Conservation (phyloP, 2,113 vertebrate species). For the Crotalus viridis region DNA sequence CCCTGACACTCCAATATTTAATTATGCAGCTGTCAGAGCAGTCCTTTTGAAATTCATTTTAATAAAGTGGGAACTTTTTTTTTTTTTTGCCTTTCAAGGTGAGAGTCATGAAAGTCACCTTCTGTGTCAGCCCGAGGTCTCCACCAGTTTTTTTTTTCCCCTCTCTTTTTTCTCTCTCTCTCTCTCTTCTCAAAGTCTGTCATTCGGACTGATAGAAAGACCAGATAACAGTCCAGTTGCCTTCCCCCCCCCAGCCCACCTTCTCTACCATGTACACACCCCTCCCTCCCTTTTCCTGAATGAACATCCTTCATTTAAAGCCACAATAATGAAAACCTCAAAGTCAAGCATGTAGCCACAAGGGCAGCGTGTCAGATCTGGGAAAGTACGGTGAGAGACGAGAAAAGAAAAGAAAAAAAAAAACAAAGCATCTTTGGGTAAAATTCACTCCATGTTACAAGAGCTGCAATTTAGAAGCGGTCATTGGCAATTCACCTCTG, state of each 20-base stretch:
- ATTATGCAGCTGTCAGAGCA: constrained; percentile 99
- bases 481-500: constrained; percentile 58
- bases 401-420: background rate
- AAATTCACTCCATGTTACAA: constrained; percentile 60
- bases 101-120: constrained; percentile 94
- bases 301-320: constrained; percentile 83
- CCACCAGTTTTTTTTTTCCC: constrained; percentile 73
- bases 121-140: constrained; percentile 90
- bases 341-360: constrained; percentile 79
- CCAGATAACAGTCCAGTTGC: constrained; percentile 75
- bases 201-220: constrained; percentile 84
- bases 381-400: background rate
- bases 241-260: constrained; percentile 62
- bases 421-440: constrained; percentile 61
- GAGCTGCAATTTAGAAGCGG: constrained; percentile 63
- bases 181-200: constrained; percentile 75
- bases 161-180: constrained; percentile 55
- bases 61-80: constrained; percentile 93
- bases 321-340: constrained; percentile 83
- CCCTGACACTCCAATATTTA: constrained; percentile 98
- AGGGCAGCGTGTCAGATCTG: constrained; percentile 70
- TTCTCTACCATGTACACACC: constrained; percentile 63
- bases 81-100: constrained; percentile 86
- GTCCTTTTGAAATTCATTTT: constrained; percentile 99
- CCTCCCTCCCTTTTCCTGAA: constrained; percentile 70